Evolutionary conservation across 92 coral and sea anemone genomes (phyloP).

Genomic region (Virgularia gustaviana): DNA sequence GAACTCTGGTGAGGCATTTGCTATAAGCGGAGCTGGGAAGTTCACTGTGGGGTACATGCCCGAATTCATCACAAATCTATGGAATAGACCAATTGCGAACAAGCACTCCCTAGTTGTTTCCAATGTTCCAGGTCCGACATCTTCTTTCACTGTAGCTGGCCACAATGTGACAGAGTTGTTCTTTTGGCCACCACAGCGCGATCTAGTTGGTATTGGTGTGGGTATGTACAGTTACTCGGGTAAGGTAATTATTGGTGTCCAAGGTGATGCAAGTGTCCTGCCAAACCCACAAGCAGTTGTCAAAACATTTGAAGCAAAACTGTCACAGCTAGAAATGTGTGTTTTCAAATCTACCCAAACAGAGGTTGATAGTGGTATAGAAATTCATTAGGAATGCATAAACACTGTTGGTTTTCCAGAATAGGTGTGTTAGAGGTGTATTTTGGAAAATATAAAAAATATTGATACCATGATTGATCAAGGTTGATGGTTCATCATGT

Average conservation of each 20-base stretch:
- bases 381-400: slow-evolving; percentile 2
- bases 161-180: slow-evolving; percentile 48
- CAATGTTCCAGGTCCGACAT: slow-evolving; percentile 85
- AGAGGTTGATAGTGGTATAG: slow-evolving; percentile 29
- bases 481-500: too few species aligned
- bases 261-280: slow-evolving; percentile 64
- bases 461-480: too few species aligned
- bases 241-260: slow-evolving; percentile 67
- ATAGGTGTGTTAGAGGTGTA: background rate
- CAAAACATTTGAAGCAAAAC: slow-evolving; percentile 57
- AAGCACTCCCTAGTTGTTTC: slow-evolving; percentile 78
- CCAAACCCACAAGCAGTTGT: slow-evolving; percentile 63
- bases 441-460: background rate
- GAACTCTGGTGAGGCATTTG: slow-evolving; percentile 77
- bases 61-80: slow-evolving; percentile 50
- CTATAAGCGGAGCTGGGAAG: slow-evolving; percentile 51
- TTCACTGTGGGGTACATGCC: slow-evolving; percentile 60
- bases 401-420: background rate
- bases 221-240: slow-evolving; percentile 80
- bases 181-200: slow-evolving; percentile 87
- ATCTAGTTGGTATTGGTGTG: slow-evolving; percentile 71
- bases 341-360: background rate
- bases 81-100: slow-evolving; percentile 40
- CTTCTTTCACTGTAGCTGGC: slow-evolving; percentile 54
- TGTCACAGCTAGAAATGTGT: slow-evolving; percentile 16